Evolutionary conservation across 2,888 invertebrate genomes (phyloP), one percentile per base, ranked within the genome.

Genomic region (Macropis europaea): DNA sequence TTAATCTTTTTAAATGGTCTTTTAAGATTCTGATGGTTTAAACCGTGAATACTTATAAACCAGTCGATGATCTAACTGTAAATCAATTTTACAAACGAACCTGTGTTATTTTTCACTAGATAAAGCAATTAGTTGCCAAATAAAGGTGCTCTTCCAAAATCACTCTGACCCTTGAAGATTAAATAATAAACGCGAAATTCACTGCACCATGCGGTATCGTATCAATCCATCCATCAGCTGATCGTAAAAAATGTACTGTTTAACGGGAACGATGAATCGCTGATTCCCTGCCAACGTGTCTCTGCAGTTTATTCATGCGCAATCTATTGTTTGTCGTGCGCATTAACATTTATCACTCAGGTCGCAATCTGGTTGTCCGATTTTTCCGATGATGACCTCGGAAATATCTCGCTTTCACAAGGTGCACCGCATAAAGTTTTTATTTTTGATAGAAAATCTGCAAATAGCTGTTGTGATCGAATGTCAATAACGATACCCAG

Each of bases 401-500:
- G n/a, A n/a, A n/a, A n/a, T n/a, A n/a, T n/a, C n/a, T n/a, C n/a
- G n/a, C n/a, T n/a, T n/a, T n/a, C n/a, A n/a, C n/a, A n/a, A n/a
- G n/a, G n/a, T n/a, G n/a, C n/a, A n/a, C n/a, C 26, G 3, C 6
- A n/a, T 22, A 7, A 24, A 9, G 17, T 22, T 66, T 7, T 19
- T 15, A 45, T 43, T 56, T 57, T 38, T 38, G 11, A 45, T 13
- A 24, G 24, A n/a, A 59, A 53, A 57, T 72, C 61, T 28, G 57
- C 48, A 38, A 45, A 47, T 42, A 24, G 57, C 30, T 45, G 57
- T 57, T 28, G 36, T 32, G 62, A 64, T 57, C 56, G 68, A 60
- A 69, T 73, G 74, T 69, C 73, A 73, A 73, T 63, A 40, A 61
- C 45, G 57, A 69, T 69, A 69, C 48, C 43, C 42, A 17, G 28